Conservation (phyloP, 1,140 invertebrate species). For the Bombus waltoni region DNA sequence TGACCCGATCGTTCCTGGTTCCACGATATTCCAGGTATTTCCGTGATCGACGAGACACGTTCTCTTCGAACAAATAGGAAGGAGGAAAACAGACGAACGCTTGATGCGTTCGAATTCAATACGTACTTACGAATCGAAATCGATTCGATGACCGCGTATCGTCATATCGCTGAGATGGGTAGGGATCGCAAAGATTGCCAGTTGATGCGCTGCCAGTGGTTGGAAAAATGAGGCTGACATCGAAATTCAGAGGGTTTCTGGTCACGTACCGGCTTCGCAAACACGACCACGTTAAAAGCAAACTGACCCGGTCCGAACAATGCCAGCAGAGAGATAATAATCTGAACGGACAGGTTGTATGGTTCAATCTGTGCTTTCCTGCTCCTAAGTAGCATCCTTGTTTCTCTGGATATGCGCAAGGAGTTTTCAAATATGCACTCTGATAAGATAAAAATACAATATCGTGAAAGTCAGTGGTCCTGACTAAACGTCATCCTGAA, state of each 20-base stretch:
- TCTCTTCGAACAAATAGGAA: not conserved
- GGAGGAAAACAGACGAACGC: not conserved
- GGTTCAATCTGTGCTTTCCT: not conserved
- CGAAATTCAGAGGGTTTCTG: slow-evolving; percentile 17
- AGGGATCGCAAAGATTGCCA: not conserved
- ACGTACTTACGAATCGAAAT: slow-evolving; percentile 20
- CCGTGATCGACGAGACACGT: not conserved
- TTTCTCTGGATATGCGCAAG: not conserved
- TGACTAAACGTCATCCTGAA: no score
- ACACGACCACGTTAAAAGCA: not conserved
- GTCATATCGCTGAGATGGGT: not conserved
- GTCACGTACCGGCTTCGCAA: not conserved
- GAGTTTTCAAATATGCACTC: not conserved
- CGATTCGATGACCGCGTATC: slow-evolving; percentile 6
- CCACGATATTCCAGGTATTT: no score
- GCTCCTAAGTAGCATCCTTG: no score
- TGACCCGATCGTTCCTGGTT: not conserved
- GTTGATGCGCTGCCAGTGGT: not conserved
- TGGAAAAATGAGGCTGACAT: not conserved
- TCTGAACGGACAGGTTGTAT: not conserved
- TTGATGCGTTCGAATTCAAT: slow-evolving; percentile 9
- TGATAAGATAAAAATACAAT: not conserved
- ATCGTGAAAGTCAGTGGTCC: not conserved
- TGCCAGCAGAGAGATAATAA: slow-evolving; percentile 10
- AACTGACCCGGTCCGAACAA: not conserved